phyloP scores from a whole-genome alignment of 2,888 invertebrate species.

The Zhuqinia jingwanae region DNA sequence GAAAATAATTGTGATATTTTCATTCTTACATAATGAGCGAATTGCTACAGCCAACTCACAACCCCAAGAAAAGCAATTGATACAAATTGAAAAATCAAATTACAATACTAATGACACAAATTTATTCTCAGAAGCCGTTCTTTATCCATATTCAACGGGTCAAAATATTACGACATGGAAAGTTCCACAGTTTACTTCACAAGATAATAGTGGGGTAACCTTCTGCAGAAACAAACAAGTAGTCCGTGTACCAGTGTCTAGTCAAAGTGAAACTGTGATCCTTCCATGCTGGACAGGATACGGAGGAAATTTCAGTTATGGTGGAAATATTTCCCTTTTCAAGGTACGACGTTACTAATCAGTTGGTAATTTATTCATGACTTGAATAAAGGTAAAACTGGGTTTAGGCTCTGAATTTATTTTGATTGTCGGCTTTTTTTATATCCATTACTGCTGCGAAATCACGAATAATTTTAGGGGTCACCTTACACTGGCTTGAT shows the following conservation, averaged over 20 bases:
- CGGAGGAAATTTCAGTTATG: background rate
- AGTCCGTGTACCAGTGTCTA: background rate
- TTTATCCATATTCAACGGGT: background rate
- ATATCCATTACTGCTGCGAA: no score
- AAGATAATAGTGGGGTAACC: background rate
- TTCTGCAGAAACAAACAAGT: conserved; percentile 4
- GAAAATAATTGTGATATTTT: no score
- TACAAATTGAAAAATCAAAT: no score
- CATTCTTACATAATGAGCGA: no score
- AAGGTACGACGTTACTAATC: background rate
- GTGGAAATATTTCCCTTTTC: background rate
- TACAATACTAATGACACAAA: no score
- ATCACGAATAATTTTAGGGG: background rate
- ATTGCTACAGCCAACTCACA: no score
- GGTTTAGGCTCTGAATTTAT: no score
- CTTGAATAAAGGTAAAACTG: no score
- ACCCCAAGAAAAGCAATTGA: no score
- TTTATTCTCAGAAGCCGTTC: no score
- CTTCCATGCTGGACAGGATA: background rate
- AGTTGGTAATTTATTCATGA: background rate
- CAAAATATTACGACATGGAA: background rate
- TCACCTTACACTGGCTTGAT: background rate
- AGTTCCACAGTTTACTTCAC: background rate
- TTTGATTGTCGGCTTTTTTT: no score
- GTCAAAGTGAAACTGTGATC: background rate